Evolutionary conservation across 2,113 vertebrate genomes (phyloP).

Genomic region (Muntiacus reevesi): DNA sequence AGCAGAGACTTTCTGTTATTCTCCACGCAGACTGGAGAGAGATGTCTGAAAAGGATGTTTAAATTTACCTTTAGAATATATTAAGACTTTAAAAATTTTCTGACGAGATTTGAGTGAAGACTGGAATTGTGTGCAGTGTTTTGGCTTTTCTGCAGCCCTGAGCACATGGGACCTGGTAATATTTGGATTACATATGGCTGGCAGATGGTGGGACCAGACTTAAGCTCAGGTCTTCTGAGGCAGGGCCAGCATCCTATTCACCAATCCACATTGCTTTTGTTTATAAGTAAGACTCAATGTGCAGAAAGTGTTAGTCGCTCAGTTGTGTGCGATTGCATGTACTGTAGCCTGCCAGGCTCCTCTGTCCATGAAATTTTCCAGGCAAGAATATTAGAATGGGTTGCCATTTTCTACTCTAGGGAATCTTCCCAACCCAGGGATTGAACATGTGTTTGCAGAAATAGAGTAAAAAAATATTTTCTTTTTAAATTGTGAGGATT

Average conservation of each 20-base stretch:
- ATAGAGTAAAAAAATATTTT: neutral
- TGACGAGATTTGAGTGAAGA: neutral
- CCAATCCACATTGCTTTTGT: neutral
- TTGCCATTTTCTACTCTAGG: neutral
- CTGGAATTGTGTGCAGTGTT: neutral
- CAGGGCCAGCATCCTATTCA: neutral
- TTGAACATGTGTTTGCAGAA: neutral
- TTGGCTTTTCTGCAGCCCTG: neutral
- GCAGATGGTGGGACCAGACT: neutral
- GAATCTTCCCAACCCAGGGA: neutral
- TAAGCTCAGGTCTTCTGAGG: neutral
- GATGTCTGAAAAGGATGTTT: neutral
- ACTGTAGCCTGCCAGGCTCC: neutral
- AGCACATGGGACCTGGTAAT: neutral
- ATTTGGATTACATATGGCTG: neutral
- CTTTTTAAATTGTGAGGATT: neutral
- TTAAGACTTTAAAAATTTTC: neutral
- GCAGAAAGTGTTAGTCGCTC: neutral
- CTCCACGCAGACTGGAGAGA: neutral
- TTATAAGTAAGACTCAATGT: neutral
- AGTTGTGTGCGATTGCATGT: fast-evolving
- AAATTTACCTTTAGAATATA: neutral
- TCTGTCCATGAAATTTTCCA: neutral
- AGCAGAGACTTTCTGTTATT: neutral
- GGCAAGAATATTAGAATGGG: neutral